These are phyloP conservation scores for Cremastinae sp. DNA, from an alignment of 2,888 invertebrate genomes.

Conservation along the genomic window DNA sequence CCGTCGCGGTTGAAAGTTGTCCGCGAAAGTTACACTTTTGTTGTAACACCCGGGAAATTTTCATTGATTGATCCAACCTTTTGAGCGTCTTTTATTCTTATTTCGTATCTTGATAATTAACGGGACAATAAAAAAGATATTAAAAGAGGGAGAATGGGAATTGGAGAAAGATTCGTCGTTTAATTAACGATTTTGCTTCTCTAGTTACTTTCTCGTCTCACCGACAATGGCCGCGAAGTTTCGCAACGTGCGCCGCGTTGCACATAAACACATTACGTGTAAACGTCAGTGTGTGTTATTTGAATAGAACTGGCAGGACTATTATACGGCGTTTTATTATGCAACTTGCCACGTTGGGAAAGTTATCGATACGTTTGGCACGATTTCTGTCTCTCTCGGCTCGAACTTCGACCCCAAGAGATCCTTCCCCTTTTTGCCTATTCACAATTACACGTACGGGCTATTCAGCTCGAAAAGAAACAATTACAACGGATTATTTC, in stretches of 20 bases:
- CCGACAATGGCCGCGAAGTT: slow-evolving; percentile 54
- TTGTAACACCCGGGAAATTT: slow-evolving; percentile 11
- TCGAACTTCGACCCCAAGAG: slow-evolving; percentile 50
- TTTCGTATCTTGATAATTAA: slow-evolving; percentile 40
- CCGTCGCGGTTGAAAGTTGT: slow-evolving; percentile 10
- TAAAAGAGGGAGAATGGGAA: slow-evolving; percentile 21
- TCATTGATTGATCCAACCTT: slow-evolving; percentile 28
- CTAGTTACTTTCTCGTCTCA: slow-evolving; percentile 54
- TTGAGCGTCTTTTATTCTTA: too few species aligned
- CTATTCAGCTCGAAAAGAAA: slow-evolving; percentile 9
- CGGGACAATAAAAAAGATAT: slow-evolving; percentile 29
- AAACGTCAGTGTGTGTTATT: slow-evolving; percentile 28
- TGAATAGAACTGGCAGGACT: slow-evolving; percentile 46
- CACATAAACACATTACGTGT: slow-evolving; percentile 13
- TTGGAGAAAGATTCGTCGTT: slow-evolving; percentile 21
- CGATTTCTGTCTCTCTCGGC: slow-evolving; percentile 41
- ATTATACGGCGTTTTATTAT: slow-evolving; percentile 49
- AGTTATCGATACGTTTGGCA: slow-evolving; percentile 58
- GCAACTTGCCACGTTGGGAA: slow-evolving; percentile 55
- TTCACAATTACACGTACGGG: slow-evolving; percentile 9
- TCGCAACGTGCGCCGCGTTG: slow-evolving; percentile 46
- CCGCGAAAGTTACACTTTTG: background rate
- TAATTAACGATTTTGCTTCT: slow-evolving; percentile 54
- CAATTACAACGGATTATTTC: too few species aligned
- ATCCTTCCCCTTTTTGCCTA: background rate